Conservation (phyloP, 2,888 invertebrate genomes). For the Tetragnatha montana region DNA sequence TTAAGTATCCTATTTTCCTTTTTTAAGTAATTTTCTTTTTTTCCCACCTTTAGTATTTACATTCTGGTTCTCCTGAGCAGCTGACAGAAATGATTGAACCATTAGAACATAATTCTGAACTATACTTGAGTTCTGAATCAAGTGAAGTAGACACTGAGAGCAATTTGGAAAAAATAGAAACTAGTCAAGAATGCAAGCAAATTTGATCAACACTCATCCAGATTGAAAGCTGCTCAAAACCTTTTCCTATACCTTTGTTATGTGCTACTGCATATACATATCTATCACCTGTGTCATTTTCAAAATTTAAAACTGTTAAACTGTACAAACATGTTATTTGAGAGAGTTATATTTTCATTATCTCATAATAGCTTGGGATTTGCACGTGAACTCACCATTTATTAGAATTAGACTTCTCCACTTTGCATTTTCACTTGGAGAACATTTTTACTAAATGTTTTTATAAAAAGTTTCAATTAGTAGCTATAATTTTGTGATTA, state of each 20-base stretch:
- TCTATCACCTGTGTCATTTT: neutral
- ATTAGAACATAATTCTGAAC: neutral
- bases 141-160: conserved; percentile 28
- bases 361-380: neutral
- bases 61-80: conserved; percentile 59
- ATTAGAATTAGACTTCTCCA: neutral
- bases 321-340: neutral
- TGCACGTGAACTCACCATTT: neutral
- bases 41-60: conserved; percentile 55
- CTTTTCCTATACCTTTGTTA: neutral
- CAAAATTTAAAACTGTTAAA: neutral
- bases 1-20: neutral
- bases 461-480: too few species aligned
- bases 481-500: too few species aligned
- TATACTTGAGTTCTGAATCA: conserved; percentile 3
- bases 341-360: neutral
- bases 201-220: neutral
- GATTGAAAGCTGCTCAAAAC: conserved; percentile 6
- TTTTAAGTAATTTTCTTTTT: neutral
- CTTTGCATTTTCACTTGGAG: neutral
- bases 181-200: conserved; percentile 55
- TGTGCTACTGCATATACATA: neutral
- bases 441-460: neutral
- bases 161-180: conserved; percentile 10
- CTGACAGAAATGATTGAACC: conserved; percentile 49